A percentile compares a stretch with the other conserved stretches of the same genome.
These are phyloP conservation scores for Phoebastria nigripes DNA, from an alignment of 2,797 vertebrate species.

Conservation along the genomic window DNA sequence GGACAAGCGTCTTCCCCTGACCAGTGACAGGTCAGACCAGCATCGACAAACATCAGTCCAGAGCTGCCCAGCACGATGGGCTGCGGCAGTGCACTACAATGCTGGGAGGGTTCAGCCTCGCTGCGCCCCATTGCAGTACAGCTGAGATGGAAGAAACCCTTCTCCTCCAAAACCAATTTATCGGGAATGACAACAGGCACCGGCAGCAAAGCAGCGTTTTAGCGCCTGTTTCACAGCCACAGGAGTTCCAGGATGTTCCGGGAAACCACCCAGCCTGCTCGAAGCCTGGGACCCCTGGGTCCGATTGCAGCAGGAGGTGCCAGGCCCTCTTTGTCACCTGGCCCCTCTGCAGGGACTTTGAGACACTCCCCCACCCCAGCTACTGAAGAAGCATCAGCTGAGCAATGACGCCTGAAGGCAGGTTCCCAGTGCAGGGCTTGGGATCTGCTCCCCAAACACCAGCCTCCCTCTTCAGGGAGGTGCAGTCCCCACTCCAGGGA, in stretches of 20 bases:
- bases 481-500: background rate
- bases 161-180: background rate
- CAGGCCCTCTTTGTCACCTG: background rate
- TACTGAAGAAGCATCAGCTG: background rate
- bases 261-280: background rate
- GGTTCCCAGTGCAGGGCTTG: background rate
- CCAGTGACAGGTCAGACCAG: background rate
- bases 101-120: background rate
- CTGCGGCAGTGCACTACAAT: accelerated
- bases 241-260: background rate
- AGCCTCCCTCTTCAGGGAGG: background rate
- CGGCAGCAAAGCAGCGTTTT: background rate
- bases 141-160: background rate
- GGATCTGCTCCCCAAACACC: background rate
- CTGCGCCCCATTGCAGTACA: accelerated
- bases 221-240: background rate
- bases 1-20: background rate
- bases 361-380: background rate
- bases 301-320: accelerated
- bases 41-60: background rate
- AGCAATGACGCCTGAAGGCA: accelerated
- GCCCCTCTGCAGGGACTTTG: background rate
- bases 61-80: background rate
- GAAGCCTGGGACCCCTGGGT: background rate
- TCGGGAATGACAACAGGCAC: background rate